A percentile compares a stretch with the other conserved stretches of the same genome.
Conservation (phyloP, 92 coral and sea anemone genomes). For the Heteractis magnifica region DNA sequence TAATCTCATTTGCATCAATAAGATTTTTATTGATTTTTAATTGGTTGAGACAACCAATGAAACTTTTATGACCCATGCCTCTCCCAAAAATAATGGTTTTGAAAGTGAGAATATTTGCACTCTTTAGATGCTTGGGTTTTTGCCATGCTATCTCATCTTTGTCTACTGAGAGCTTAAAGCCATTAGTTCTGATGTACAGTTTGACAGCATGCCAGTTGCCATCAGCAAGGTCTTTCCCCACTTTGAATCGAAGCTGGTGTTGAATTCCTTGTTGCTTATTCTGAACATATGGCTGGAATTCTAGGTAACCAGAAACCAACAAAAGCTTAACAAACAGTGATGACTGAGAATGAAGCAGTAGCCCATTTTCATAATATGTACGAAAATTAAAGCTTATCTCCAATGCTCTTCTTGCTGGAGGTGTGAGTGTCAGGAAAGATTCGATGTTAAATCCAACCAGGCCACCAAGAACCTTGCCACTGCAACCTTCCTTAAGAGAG, state of each 20-base stretch:
- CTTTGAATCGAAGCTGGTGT: neutral
- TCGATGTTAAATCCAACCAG: slow-evolving; percentile 2
- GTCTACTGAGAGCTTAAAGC: slow-evolving; percentile 2
- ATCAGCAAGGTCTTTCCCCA: slow-evolving; percentile 13
- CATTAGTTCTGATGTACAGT: neutral
- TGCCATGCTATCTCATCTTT: neutral
- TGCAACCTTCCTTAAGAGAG: neutral
- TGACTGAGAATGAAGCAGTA: neutral
- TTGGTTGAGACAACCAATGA: slow-evolving; percentile 15
- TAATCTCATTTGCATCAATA: no score
- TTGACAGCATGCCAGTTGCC: slow-evolving; percentile 21
- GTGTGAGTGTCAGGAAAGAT: neutral
- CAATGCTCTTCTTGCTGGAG: neutral
- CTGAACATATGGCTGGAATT: neutral
- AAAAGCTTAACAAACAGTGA: neutral
- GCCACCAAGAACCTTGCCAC: neutral
- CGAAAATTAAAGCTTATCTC: slow-evolving; percentile 8
- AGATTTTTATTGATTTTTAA: neutral
- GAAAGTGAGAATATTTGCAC: neutral
- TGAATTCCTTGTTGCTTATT: neutral
- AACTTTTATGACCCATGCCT: neutral
- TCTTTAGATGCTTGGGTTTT: neutral
- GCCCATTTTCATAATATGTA: slow-evolving; percentile 11
- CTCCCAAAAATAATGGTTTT: neutral
- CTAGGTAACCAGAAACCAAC: neutral